Percentiles rank a stretch among this genome's conserved stretches.
These are phyloP conservation scores for Mimas tiliae DNA, from an alignment of 2,888 invertebrate genomes.

Conservation along the genomic window DNA sequence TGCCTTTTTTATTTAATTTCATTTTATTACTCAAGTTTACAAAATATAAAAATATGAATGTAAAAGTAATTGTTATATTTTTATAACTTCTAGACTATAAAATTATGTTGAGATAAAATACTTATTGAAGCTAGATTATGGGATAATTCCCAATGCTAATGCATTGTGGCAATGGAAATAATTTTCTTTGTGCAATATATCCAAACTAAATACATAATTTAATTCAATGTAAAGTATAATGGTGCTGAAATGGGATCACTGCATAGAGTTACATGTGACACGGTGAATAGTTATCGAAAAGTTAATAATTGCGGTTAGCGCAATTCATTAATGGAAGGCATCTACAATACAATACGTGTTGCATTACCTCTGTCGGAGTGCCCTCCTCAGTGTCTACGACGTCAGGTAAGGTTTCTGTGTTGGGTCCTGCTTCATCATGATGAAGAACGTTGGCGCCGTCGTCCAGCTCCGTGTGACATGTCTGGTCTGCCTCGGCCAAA, in stretches of 20 bases:
- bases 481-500: constrained; percentile 92
- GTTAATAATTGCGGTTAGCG: constrained; percentile 56
- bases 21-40: constrained; percentile 53
- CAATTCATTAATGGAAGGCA: constrained; percentile 76
- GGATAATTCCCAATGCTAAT: background rate
- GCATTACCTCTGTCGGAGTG: constrained; percentile 82
- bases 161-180: background rate
- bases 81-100: no score
- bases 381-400: constrained; percentile 80
- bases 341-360: constrained; percentile 77
- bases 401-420: constrained; percentile 71
- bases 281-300: background rate
- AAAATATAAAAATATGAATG: constrained; percentile 34
- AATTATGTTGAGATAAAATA: background rate
- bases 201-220: background rate
- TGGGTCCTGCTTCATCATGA: constrained; percentile 53
- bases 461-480: constrained; percentile 77
- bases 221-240: background rate
- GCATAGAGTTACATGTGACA: background rate
- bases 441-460: constrained; percentile 40
- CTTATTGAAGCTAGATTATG: background rate
- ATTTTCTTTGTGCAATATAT: background rate
- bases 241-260: background rate
- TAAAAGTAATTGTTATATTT: background rate
- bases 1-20: constrained; percentile 54